Percentiles rank a stretch among this genome's conserved stretches.
phyloP scores from a whole-genome alignment of 2,888 invertebrate genomes.

The Leptinotarsa rubiginosa region DNA sequence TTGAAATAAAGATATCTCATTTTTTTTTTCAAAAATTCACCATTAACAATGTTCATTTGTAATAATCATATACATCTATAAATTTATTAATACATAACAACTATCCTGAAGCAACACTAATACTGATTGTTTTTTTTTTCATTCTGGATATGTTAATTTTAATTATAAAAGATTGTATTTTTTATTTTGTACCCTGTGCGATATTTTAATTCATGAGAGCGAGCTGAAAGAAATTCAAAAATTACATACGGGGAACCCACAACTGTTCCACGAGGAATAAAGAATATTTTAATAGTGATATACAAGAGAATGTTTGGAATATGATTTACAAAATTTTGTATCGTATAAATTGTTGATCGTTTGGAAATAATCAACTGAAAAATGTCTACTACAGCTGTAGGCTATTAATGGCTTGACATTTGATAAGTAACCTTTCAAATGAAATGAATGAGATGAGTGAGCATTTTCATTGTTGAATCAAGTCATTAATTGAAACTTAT shows the following conservation, averaged over 20 bases:
- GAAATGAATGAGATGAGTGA: neutral
- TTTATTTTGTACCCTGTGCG: conserved; percentile 15
- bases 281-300: neutral
- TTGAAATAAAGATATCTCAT: too few relatives aligned
- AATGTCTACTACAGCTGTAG: too few relatives aligned
- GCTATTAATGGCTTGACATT: too few relatives aligned
- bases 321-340: too few relatives aligned
- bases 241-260: neutral
- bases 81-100: neutral
- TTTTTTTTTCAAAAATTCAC: neutral
- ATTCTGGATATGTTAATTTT: conserved; percentile 15
- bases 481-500: neutral
- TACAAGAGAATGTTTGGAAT: neutral
- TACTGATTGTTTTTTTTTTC: conserved; percentile 11
- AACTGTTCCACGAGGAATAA: neutral
- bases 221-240: neutral
- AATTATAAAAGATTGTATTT: conserved; percentile 11
- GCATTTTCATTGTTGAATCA: neutral
- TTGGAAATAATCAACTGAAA: too few relatives aligned
- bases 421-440: neutral
- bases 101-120: conserved; percentile 9
- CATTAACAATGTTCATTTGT: neutral
- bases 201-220: conserved; percentile 10
- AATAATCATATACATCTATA: neutral
- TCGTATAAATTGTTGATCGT: too few relatives aligned